These are phyloP conservation scores for Raja brachyura DNA, from an alignment of 2,113 vertebrate species.

Conservation along the genomic window DNA sequence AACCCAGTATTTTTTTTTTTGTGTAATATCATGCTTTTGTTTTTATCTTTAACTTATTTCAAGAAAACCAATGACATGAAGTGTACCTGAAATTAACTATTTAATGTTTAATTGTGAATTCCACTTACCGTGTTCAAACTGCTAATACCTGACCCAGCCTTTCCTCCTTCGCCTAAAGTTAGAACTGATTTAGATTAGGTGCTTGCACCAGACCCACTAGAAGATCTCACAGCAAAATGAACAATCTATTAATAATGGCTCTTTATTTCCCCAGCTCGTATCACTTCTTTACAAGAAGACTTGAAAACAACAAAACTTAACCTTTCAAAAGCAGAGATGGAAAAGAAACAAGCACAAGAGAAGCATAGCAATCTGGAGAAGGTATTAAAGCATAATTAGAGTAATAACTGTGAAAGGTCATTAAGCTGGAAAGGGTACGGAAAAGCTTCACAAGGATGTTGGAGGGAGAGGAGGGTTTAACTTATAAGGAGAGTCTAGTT, in stretches of 20 bases:
- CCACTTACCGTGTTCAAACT: not conserved
- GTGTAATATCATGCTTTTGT: not conserved
- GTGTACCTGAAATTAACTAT: not conserved
- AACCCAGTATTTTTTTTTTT: not conserved
- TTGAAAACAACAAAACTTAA: conserved; percentile 78
- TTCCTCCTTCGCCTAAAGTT: too few species aligned
- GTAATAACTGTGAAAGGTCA: not conserved
- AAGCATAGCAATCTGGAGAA: conserved; percentile 88
- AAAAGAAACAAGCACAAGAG: conserved; percentile 88
- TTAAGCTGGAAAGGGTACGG: not conserved
- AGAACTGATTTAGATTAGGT: not conserved
- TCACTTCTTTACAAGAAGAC: conserved; percentile 84
- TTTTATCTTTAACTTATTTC: not conserved
- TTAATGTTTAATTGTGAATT: not conserved
- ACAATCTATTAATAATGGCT: not conserved
- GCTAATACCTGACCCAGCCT: too few species aligned
- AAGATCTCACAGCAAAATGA: not conserved
- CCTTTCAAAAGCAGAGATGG: conserved; percentile 77
- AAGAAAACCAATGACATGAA: not conserved
- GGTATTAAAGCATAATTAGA: conserved; percentile 53
- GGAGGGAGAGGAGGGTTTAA: too few species aligned
- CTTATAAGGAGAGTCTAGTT: too few species aligned
- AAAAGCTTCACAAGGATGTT: too few species aligned
- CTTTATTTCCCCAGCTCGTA: conserved; percentile 63
- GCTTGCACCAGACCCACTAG: not conserved